phyloP scores from a whole-genome alignment of 2,888 invertebrate species.

The Taenaris catops region DNA sequence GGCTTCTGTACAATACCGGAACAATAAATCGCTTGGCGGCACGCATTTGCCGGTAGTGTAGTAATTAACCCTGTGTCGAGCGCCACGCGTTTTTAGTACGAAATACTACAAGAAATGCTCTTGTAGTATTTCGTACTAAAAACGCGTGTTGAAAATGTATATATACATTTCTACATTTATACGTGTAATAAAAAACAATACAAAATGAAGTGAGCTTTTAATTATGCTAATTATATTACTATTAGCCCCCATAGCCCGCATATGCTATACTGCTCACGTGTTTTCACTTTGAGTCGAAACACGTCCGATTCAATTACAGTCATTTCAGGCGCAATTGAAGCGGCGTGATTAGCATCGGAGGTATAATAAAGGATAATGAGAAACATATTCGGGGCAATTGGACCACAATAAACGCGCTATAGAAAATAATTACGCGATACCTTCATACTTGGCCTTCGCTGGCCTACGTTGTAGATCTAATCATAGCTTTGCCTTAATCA shows the following conservation, averaged over 20 bases:
- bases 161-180: too few relatives aligned
- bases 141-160: too few relatives aligned
- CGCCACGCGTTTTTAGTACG: too few relatives aligned
- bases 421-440: slow-evolving; percentile 26
- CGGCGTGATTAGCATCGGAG: slow-evolving; percentile 25
- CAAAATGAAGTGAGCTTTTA: too few relatives aligned
- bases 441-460: slow-evolving; percentile 26
- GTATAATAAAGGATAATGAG: slow-evolving; percentile 31
- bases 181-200: too few relatives aligned
- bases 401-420: slow-evolving; percentile 25
- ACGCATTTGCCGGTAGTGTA: too few relatives aligned
- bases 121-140: too few relatives aligned
- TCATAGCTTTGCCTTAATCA: slow-evolving; percentile 24
- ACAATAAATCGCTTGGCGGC: too few relatives aligned
- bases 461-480: slow-evolving; percentile 23
- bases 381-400: slow-evolving; percentile 28
- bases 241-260: too few relatives aligned
- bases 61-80: too few relatives aligned
- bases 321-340: slow-evolving; percentile 24
- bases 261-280: background rate
- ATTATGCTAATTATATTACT: background rate
- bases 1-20: too few relatives aligned
- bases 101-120: too few relatives aligned
- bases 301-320: slow-evolving; percentile 20
- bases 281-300: slow-evolving; percentile 8